Conservation (phyloP, 2,113 vertebrate species). For the Bothrops jararaca region DNA sequence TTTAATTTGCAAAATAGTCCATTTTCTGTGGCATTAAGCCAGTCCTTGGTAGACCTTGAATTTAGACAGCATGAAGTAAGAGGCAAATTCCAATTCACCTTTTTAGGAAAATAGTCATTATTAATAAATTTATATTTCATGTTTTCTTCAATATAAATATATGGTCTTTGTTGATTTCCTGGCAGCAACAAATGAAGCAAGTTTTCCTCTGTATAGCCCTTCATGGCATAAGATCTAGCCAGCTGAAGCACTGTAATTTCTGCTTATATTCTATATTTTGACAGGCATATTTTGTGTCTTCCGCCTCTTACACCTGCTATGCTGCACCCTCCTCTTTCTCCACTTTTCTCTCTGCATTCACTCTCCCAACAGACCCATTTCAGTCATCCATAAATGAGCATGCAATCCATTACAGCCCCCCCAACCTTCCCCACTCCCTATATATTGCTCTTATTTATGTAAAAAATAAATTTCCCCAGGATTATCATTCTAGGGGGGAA, state of each 20-base stretch:
- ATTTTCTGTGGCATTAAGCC: neutral
- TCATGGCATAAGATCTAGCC: neutral
- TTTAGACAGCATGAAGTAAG: neutral
- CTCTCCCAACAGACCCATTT: neutral
- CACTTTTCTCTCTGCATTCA: neutral
- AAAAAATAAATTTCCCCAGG: neutral
- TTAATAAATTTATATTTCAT: neutral
- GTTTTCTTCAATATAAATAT: neutral
- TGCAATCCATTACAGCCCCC: neutral
- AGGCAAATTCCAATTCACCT: neutral
- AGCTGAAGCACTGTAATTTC: neutral
- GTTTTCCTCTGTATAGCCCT: neutral
- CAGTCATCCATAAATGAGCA: neutral
- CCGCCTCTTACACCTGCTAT: neutral
- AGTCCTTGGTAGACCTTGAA: neutral
- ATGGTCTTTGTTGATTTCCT: neutral
- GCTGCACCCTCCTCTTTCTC: neutral
- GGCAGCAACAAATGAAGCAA: neutral
- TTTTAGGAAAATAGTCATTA: neutral
- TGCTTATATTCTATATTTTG: neutral
- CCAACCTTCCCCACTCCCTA: neutral
- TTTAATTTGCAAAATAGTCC: constrained; percentile 34
- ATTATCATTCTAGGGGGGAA: neutral
- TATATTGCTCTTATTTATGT: neutral
- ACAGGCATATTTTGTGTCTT: neutral